phyloP scores from a whole-genome alignment of 2,797 vertebrate species.

The Chloroceryle amazona region DNA sequence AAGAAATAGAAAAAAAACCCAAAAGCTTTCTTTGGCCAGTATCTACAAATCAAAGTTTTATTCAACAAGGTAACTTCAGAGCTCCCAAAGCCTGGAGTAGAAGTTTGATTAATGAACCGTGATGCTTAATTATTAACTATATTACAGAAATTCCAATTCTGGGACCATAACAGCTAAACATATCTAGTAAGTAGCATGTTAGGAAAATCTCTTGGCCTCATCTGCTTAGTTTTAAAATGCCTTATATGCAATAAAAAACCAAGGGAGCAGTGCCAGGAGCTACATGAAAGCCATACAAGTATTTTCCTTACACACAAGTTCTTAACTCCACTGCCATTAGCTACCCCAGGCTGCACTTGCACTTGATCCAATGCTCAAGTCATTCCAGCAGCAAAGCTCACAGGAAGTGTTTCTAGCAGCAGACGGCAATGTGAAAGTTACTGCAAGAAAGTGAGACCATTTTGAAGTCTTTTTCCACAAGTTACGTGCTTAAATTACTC shows the following conservation, averaged over 20 bases:
- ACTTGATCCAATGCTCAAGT: conserved; percentile 66
- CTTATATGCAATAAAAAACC: conserved; percentile 41
- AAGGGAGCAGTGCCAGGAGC: conserved; percentile 53
- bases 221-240: conserved; percentile 55
- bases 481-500: conserved; percentile 79
- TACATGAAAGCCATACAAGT: conserved; percentile 53
- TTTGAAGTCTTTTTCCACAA: conserved; percentile 51
- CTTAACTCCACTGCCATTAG: conserved; percentile 58
- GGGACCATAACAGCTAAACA: conserved; percentile 61
- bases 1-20: conserved; percentile 24
- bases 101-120: conserved; percentile 53
- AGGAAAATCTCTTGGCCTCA: conserved; percentile 64
- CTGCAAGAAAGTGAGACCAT: conserved; percentile 55
- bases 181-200: conserved; percentile 52
- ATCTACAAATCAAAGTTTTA: conserved; percentile 65
- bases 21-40: conserved; percentile 73
- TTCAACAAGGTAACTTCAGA: conserved; percentile 49
- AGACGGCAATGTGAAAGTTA: conserved; percentile 62
- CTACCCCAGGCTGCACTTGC: conserved; percentile 61
- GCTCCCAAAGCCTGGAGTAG: conserved; percentile 8
- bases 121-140: conserved; percentile 55
- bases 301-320: conserved; percentile 59
- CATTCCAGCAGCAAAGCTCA: conserved; percentile 66
- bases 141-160: conserved; percentile 59
- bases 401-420: conserved; percentile 71